Conservation (phyloP, 2,113 vertebrate genomes). For the Cyprinodon brontotheroides region DNA sequence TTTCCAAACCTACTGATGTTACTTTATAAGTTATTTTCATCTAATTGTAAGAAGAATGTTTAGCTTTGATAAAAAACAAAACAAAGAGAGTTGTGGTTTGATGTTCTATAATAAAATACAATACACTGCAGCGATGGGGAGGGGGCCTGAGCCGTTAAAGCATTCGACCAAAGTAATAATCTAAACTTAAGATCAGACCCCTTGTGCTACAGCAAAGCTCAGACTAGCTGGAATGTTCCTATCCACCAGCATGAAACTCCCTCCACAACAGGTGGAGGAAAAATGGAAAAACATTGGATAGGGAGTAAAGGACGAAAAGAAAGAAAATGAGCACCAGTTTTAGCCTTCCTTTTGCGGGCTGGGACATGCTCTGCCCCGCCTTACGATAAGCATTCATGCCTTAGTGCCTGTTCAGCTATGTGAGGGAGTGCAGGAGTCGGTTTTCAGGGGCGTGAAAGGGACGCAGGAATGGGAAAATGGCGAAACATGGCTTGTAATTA, state of each 20-base stretch:
- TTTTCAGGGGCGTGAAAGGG: slow-evolving; percentile 33
- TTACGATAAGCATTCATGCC: slow-evolving; percentile 44
- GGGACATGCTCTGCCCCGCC: slow-evolving; percentile 53
- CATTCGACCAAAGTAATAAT: slow-evolving; percentile 58
- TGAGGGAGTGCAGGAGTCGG: slow-evolving; percentile 34
- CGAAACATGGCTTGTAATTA: slow-evolving; percentile 14
- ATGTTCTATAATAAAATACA: background rate
- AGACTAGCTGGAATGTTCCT: slow-evolving; percentile 18
- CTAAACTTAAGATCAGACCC: slow-evolving; percentile 22
- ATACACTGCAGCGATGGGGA: background rate
- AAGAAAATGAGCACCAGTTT: slow-evolving; percentile 70
- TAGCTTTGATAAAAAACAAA: slow-evolving; percentile 59
- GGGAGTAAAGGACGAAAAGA: slow-evolving; percentile 52
- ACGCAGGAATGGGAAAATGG: slow-evolving; percentile 14
- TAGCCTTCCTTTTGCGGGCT: slow-evolving; percentile 45
- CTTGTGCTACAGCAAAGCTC: slow-evolving; percentile 15
- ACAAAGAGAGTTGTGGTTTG: background rate
- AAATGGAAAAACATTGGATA: slow-evolving; percentile 36
- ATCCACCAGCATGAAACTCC: slow-evolving; percentile 57
- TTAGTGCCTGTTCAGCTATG: slow-evolving; percentile 61
- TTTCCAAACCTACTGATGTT: slow-evolving; percentile 2
- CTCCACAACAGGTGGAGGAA: slow-evolving; percentile 70
- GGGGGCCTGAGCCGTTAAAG: slow-evolving; percentile 32
- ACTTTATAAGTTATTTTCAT: background rate
- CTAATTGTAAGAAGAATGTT: slow-evolving; percentile 1